Evolutionary conservation across 2,113 vertebrate species (phyloP).

Genomic region (Dicrurus megarhynchus): DNA sequence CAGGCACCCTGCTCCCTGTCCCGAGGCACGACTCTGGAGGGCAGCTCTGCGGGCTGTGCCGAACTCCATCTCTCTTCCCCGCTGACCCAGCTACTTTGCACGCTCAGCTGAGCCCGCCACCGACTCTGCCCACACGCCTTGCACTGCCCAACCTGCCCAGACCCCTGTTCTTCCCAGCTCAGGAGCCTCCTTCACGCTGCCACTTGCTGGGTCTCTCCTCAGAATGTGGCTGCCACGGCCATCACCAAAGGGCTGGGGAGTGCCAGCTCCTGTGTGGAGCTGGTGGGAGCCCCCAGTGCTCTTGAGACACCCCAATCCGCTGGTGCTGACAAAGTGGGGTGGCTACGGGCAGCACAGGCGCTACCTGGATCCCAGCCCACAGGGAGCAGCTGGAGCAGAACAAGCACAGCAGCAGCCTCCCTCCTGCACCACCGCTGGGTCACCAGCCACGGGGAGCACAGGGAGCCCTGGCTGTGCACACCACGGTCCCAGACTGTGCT

Average conservation of each 20-base stretch:
- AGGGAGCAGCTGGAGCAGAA: not conserved
- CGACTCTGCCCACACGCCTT: not conserved
- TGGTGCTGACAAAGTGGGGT: accelerated
- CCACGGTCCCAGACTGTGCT: accelerated
- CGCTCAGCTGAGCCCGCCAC: accelerated
- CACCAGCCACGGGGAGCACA: not conserved
- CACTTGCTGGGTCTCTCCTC: accelerated
- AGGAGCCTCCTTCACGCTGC: not conserved
- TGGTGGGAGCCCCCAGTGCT: accelerated
- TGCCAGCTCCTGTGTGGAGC: accelerated
- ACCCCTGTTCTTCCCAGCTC: accelerated
- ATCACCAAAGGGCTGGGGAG: not conserved
- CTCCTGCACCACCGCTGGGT: not conserved
- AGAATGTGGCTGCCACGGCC: accelerated
- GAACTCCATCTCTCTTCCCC: not conserved
- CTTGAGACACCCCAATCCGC: accelerated
- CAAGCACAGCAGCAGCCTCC: not conserved
- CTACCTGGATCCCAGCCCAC: accelerated
- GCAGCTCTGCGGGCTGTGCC: accelerated
- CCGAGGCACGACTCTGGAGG: accelerated
- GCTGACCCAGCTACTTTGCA: not conserved
- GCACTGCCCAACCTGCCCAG: accelerated
- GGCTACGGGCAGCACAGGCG: not conserved
- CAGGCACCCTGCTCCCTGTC: not conserved
- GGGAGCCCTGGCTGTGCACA: accelerated